Evolutionary conservation across 1,140 invertebrate species (phyloP).

Genomic region (Achroia grisella): DNA sequence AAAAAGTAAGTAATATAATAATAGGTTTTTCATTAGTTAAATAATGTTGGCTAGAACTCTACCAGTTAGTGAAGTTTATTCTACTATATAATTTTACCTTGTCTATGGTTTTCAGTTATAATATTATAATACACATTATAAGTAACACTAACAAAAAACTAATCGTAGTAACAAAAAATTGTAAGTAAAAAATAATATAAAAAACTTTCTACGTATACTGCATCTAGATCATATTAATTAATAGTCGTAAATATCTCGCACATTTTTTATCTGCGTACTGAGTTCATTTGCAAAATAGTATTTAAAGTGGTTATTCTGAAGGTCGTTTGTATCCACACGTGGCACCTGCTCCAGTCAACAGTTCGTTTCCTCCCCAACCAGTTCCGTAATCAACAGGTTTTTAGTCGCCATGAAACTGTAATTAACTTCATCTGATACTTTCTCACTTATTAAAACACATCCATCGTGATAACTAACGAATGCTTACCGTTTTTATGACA

Average conservation of each 20-base stretch:
- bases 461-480: neutral
- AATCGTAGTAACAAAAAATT: too few species aligned
- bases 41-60: too few species aligned
- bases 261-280: neutral
- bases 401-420: slow-evolving; percentile 27
- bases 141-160: too few species aligned
- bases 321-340: neutral
- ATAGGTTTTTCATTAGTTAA: too few species aligned
- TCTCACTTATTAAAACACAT: slow-evolving; percentile 8
- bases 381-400: slow-evolving; percentile 36
- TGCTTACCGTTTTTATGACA: neutral
- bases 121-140: too few species aligned
- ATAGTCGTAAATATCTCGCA: neutral
- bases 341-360: neutral
- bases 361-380: slow-evolving; percentile 20
- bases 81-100: too few species aligned
- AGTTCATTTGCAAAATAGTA: neutral
- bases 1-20: too few species aligned
- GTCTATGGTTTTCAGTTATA: too few species aligned
- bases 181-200: too few species aligned
- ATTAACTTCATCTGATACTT: slow-evolving; percentile 15
- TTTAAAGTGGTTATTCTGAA: neutral
- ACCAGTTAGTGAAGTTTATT: too few species aligned
- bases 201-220: too few species aligned
- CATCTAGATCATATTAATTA: neutral